Conservation (phyloP, 1,140 invertebrate species). For the Papilio glaucus region DNA sequence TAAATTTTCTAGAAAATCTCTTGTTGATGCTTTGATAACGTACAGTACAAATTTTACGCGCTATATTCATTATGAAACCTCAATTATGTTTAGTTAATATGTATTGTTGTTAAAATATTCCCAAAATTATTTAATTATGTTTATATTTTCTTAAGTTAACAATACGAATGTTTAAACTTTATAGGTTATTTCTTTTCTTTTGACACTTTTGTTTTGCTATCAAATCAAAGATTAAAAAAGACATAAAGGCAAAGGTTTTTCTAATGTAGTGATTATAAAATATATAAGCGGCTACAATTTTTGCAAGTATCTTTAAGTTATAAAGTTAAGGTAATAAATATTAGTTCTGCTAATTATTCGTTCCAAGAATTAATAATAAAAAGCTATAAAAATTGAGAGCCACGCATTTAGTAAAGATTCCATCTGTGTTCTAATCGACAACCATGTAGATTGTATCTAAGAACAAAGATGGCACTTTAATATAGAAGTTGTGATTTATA, state of each 20-base stretch:
- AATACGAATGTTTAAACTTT: conserved; percentile 19
- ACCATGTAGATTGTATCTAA: no score
- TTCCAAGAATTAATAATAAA: no score
- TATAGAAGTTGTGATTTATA: no score
- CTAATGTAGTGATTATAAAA: no score
- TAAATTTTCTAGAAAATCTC: conserved; percentile 62
- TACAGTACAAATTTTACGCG: conserved; percentile 60
- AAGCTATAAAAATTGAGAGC: not conserved
- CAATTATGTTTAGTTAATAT: not conserved
- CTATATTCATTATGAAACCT: conserved; percentile 66
- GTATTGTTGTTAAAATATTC: not conserved
- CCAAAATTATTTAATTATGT: not conserved
- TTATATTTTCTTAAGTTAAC: not conserved
- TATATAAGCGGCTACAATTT: no score
- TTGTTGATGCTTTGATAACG: conserved; percentile 57
- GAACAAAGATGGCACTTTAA: no score
- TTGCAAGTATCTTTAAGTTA: no score
- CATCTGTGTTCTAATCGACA: not conserved
- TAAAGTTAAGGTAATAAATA: no score
- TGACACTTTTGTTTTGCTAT: conserved; percentile 3
- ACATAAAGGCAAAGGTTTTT: not conserved
- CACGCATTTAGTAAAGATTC: not conserved
- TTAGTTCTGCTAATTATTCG: no score
- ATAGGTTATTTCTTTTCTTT: conserved; percentile 22
- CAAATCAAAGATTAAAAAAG: not conserved